These are phyloP conservation scores for Cirrhinus mrigala DNA, from an alignment of 2,797 vertebrate species.

Conservation along the genomic window DNA sequence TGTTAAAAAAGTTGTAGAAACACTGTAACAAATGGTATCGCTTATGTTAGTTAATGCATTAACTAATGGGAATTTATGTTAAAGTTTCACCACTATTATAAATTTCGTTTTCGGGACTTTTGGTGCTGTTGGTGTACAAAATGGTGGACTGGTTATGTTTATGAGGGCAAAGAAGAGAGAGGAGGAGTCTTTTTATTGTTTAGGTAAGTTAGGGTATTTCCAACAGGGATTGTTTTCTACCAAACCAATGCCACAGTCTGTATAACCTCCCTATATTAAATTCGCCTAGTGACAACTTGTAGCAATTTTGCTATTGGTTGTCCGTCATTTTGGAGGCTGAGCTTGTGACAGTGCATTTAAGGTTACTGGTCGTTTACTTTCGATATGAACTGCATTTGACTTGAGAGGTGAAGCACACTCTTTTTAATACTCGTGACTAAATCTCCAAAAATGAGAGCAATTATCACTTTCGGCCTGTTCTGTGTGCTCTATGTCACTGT, in stretches of 20 bases:
- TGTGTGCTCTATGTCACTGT: conserved; percentile 40
- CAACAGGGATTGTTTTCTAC: not conserved
- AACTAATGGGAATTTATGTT: not conserved
- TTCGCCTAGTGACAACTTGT: conserved; percentile 62
- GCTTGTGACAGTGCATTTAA: not conserved
- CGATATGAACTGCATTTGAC: not conserved
- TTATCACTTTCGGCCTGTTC: not conserved
- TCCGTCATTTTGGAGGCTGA: conserved; percentile 24
- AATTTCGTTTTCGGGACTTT: not conserved
- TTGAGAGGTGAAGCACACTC: not conserved
- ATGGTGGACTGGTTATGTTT: conserved; percentile 6
- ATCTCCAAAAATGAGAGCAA: conserved; percentile 26
- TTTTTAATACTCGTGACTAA: not conserved
- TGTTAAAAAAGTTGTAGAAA: not conserved
- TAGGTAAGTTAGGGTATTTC: conserved; percentile 44
- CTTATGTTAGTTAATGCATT: not conserved
- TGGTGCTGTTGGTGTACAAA: not conserved
- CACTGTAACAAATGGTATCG: not conserved
- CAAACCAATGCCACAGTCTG: not conserved
- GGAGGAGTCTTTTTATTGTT: conserved; percentile 25
- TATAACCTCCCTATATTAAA: conserved; percentile 7
- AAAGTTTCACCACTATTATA: not conserved
- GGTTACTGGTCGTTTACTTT: not conserved
- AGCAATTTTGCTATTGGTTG: conserved; percentile 62
- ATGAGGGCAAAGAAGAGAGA: not conserved